phyloP scores from a whole-genome alignment of 1,140 invertebrate species.

The Drosophila navojoa region DNA sequence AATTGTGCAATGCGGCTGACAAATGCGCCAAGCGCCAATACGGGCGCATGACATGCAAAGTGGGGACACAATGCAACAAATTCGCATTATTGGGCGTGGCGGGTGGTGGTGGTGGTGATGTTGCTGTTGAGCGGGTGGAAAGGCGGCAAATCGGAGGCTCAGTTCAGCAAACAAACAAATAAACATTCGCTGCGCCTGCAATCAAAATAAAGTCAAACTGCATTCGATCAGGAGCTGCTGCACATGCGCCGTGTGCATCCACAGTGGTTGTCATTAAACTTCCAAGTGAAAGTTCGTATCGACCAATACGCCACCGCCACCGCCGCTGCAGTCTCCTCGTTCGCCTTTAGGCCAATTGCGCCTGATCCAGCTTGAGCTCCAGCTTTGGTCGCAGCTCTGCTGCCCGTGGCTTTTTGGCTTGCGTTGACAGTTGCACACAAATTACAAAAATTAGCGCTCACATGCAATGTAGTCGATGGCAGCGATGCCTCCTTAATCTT shows the following conservation, averaged over 20 bases:
- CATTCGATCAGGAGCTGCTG: constrained; percentile 28
- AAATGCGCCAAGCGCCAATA: constrained; percentile 30
- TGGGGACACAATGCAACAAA: constrained; percentile 22
- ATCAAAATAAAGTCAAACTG: constrained; percentile 56
- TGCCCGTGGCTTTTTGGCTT: constrained; percentile 39
- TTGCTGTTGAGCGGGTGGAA: background rate
- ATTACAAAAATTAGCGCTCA: constrained; percentile 69
- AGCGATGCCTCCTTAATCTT: constrained; percentile 47
- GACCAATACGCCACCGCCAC: background rate
- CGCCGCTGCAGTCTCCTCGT: background rate
- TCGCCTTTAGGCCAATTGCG: background rate
- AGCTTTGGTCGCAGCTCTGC: constrained; percentile 12
- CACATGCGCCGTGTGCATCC: constrained; percentile 23
- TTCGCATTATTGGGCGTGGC: background rate
- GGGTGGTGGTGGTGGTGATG: too few relatives aligned
- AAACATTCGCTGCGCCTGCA: constrained; percentile 49
- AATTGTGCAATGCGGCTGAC: constrained; percentile 35
- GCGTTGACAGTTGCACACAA: constrained; percentile 68
- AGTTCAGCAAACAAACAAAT: constrained; percentile 40
- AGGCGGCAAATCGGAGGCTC: constrained; percentile 24
- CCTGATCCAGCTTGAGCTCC: constrained; percentile 1
- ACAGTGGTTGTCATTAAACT: constrained; percentile 30
- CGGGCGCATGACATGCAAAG: constrained; percentile 47
- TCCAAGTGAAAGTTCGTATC: constrained; percentile 54
- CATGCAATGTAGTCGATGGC: constrained; percentile 50